Base-by-base conservation (phyloP, 2,113 vertebrate species). In the Sylvilagus bachmani region DNA sequence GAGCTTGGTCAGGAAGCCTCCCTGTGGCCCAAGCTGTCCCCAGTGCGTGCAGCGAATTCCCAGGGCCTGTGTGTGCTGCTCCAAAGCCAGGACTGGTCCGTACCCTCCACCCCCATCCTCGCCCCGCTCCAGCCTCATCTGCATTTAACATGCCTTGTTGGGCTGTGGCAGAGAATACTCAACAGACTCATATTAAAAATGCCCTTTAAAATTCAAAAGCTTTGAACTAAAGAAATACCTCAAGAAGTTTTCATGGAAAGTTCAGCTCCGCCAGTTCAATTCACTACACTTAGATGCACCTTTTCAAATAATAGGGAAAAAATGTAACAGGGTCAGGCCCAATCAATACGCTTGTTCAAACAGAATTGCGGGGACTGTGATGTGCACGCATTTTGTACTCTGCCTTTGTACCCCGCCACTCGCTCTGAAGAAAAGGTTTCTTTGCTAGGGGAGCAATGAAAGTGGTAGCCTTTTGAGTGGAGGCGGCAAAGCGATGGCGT, bases 281-380 rank as follows among this genome's bases (percentile, higher is more conserved):
- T 98, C 98, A 98, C 98, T 98, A 97, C 98, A 98, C 98, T 98
- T 98, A 98, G 98, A 98, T 98, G 99, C 98, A 98, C 98, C 99
- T 98, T 98, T 98, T 98, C 99, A 99, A 99, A 99, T 99, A 99
- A 99, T 99, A 98, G 98, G 94, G 98, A 98, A 98, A 98, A 98
- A 98, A 98, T 97, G 98, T 98, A 99, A 98, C 98, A 98, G 98
- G 99, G 98, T 99, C 99, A 98, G 98, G 98, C 97, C 97, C 98
- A 99, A 99, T 99, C 99, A 99, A 99, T 99, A 99, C 96, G 94
- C 98, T 96, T 98, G 99, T 99, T 99, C 99, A 99, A 99, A 99
- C 99, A 99, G 99, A 99, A 99, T 99, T 98, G 98, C 98, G 86
- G 98, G 97, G 98, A 98, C 98, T 98, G 95, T 99, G 99, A 99